Evolutionary conservation across 2,113 vertebrate genomes (phyloP), one percentile per base, ranked within the genome.

Genomic region (Pimephales promelas): DNA sequence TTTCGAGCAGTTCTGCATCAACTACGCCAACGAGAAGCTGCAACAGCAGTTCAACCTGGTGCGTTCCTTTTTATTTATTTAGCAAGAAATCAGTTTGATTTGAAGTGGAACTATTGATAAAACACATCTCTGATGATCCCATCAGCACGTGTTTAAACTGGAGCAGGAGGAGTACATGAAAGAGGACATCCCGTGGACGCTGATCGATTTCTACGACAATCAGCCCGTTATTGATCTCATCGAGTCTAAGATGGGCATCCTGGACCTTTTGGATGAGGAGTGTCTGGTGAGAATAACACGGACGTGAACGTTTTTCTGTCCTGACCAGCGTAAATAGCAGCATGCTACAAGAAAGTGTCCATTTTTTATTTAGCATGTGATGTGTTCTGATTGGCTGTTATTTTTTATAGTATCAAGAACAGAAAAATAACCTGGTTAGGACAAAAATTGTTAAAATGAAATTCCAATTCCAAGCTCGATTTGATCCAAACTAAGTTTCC

Each of bases 131-230:
- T 83, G 75, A 4, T 71, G 77, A 9, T 86, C 16, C 24, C 28
- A 47, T 61, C 85, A 99, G 98, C 98, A 99, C 52, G 98, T 99
- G 79, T 99, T 99, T 90, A 99, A 99, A 91, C 95, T 99, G 83
- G 97, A 99, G 88, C 98, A 99, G 91, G 97, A 99, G 89, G 97
- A 99, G 87, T 99, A 99, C 84, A 98, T 99, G 97, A 99, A 96
- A 71, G 98, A 99, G 92, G 95, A 96, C 86, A 98, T 99, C 83
- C 97, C 97, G 0, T 99, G 98, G 98, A 97, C 96, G 3, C 91
- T 99, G 81, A 97, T 99, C 66, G 98, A 99, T 88, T 99, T 99
- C 88, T 98, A 98, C 90, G 98, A 99, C 92, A 99, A 99, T 72
- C 98, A 98, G 75, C 94, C 94, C 0, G 96, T 98, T 87, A 99